Conservation (phyloP, 2,888 invertebrate species). For the Synanthedon andrenaeformis region DNA sequence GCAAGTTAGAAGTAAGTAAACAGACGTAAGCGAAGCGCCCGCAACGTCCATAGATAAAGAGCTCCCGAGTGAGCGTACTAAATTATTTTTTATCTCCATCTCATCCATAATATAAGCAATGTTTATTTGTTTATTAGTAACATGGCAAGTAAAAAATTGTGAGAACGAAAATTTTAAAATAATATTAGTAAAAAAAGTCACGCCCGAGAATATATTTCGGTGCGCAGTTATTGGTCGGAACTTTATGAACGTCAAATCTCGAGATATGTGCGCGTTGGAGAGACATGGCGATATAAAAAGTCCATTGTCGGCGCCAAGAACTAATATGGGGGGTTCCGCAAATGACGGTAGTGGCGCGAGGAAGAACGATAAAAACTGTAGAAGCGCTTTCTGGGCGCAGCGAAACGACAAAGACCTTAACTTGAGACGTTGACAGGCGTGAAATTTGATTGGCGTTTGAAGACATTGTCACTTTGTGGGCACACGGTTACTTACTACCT, state of each 20-base stretch:
- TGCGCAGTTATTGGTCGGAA: conserved; percentile 16
- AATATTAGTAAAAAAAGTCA: no score
- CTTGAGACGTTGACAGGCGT: conserved; percentile 33
- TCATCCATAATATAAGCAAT: conserved; percentile 18
- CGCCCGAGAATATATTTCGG: no score
- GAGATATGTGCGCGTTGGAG: conserved; percentile 40
- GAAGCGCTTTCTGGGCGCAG: conserved; percentile 28
- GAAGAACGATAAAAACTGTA: conserved; percentile 52
- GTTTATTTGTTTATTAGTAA: conserved; percentile 6
- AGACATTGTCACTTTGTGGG: conserved; percentile 18
- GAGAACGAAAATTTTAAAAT: no score
- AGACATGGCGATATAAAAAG: conserved; percentile 51
- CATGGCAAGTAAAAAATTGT: conserved; percentile 2
- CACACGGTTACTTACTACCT: not conserved
- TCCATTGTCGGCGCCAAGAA: conserved; percentile 49
- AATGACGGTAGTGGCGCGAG: conserved; percentile 46
- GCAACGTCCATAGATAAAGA: conserved; percentile 33
- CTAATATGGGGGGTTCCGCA: conserved; percentile 19
- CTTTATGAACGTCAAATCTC: conserved; percentile 51
- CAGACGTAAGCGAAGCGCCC: conserved; percentile 27
- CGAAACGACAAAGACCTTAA: conserved; percentile 31
- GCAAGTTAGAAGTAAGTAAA: conserved; percentile 30
- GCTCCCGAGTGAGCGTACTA: conserved; percentile 35
- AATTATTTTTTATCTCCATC: conserved; percentile 53
- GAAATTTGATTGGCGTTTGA: conserved; percentile 43